Base-by-base conservation (phyloP, 35 echinoderm and acorn worm genomes). In the Antedon bifida region DNA sequence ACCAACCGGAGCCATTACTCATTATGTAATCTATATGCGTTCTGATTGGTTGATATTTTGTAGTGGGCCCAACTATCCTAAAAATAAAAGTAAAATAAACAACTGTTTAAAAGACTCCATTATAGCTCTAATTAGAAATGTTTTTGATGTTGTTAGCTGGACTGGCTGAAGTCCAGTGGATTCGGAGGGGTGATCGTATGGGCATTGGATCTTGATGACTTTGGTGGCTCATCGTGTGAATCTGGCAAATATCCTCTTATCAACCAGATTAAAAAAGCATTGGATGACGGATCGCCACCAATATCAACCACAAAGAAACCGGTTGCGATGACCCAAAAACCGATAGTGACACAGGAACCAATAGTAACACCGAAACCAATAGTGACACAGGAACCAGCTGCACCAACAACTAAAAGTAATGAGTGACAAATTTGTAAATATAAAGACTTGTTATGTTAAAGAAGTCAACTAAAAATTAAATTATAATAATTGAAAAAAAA, bases 141-240 rank as follows among this genome's bases (percentile, higher is more conserved):
- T 42, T 4, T 64, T 23, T 64, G 23, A 12, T 64, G 9, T 23
- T 26, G 1, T 64, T 21, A 78, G 87, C 34, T 89, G 34, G 26
- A 82, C n/a, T 89, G 17, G 76, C 17, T 89, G 39, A 78, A 38
- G 36, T 75, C 45, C 0, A 73, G 78, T 16, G 46, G 76, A 1
- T 51, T 51, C 30, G 74, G 79, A n/a, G 81, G 87, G 44, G 75
- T 73, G 21, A 89, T 89, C 74, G 87, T 89, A 9, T 89, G 87
- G 87, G 87, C 87, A 33, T 28, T 89, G 0, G 87, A 89, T 46
- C 42, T 89, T 5, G 87, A 89, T 78, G 87, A 89, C 39, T 89
- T 89, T 30, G 16, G 3, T 9, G 87, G 87, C 0, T 29, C 36
- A 17, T 36, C 34, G 3, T 89, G 87, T 31, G 81, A 74, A 10